phyloP scores from a whole-genome alignment of 2,888 invertebrate genomes.

The Ormyrus pomaceus region DNA sequence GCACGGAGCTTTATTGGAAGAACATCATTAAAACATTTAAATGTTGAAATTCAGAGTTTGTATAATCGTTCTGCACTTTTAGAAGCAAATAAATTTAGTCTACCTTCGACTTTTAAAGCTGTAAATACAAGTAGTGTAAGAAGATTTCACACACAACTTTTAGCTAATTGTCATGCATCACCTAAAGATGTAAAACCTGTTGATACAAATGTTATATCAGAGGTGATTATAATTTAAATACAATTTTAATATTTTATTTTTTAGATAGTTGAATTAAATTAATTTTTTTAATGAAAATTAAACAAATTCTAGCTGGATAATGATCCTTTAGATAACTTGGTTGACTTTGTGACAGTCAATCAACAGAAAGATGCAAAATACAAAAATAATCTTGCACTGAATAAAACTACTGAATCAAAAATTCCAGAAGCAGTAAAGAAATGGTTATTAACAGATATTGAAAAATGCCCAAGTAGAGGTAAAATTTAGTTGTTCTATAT shows the following conservation, averaged over 20 bases:
- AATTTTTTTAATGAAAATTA: background rate
- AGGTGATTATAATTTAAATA: conserved; percentile 10
- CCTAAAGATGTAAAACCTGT: conserved; percentile 27
- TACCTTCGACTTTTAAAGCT: conserved; percentile 6
- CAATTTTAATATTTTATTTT: background rate
- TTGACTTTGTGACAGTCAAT: background rate
- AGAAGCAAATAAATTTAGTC: conserved; percentile 12
- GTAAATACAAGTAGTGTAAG: conserved; percentile 26
- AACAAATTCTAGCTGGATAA: background rate
- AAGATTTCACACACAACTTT: conserved; percentile 41
- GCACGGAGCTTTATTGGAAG: conserved; percentile 14
- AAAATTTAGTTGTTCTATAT: conserved; percentile 10
- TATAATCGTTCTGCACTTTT: conserved; percentile 12
- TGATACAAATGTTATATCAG: background rate
- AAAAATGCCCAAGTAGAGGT: conserved; percentile 42
- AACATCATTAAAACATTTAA: conserved; percentile 24
- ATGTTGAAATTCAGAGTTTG: conserved; percentile 10
- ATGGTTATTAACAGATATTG: conserved; percentile 39
- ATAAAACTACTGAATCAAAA: background rate
- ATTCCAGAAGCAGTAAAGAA: conserved; percentile 14
- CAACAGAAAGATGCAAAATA: background rate
- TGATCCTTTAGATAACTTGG: background rate
- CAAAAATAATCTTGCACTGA: background rate
- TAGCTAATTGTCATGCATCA: conserved; percentile 10
- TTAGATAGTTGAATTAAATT: background rate